Evolutionary conservation across 2,888 invertebrate species (phyloP).

Genomic region (Volucella inflata): DNA sequence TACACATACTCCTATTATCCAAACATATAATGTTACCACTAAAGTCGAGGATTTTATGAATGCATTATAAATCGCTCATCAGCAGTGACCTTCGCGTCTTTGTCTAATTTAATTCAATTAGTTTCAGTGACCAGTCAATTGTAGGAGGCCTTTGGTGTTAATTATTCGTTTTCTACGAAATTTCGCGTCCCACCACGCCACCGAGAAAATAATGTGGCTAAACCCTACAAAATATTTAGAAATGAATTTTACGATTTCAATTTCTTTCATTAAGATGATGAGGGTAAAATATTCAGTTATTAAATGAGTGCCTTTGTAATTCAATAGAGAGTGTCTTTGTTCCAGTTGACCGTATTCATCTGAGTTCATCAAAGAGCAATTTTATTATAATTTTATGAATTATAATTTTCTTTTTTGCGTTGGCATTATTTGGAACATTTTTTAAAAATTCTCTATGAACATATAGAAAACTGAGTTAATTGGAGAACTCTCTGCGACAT

Average conservation of each 20-base stretch:
- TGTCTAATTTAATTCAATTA: conserved; percentile 73
- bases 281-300: conserved; percentile 40
- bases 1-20: too few species aligned
- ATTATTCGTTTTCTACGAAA: conserved; percentile 63
- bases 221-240: conserved; percentile 24
- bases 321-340: conserved; percentile 8
- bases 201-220: conserved; percentile 4
- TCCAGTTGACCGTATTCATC: conserved; percentile 9
- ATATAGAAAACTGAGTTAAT: conserved; percentile 24
- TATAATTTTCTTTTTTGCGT: too few species aligned
- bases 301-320: conserved; percentile 23
- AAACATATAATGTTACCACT: background rate
- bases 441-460: too few species aligned
- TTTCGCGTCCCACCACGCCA: conserved; percentile 34
- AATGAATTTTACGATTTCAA: conserved; percentile 51
- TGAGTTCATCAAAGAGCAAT: background rate
- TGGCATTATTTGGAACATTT: too few species aligned
- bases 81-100: conserved; percentile 69
- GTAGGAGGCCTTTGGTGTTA: conserved; percentile 69
- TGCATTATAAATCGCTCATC: conserved; percentile 57
- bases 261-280: conserved; percentile 57
- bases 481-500: conserved; percentile 52
- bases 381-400: too few species aligned
- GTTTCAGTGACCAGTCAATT: conserved; percentile 73
- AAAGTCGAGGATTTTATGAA: conserved; percentile 35